Conservation (phyloP, 2,797 vertebrate genomes). For the Gymnocypris eckloni region DNA sequence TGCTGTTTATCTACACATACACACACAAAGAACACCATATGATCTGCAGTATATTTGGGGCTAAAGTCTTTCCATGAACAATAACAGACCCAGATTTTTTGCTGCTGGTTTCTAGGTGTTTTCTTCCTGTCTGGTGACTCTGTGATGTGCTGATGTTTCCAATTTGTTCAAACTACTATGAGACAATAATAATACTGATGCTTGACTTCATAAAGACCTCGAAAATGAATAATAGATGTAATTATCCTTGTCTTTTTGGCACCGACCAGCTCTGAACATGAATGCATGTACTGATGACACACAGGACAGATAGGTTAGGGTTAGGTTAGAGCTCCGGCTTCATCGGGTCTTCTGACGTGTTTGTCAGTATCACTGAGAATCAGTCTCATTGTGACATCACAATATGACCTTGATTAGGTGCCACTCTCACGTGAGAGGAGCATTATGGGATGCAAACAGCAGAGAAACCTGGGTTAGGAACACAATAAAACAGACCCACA, state of each 20-base stretch:
- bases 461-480: background rate
- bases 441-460: slow-evolving; percentile 14
- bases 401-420: slow-evolving; percentile 54
- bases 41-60: background rate
- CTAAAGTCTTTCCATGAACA: background rate
- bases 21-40: background rate
- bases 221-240: background rate
- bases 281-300: background rate
- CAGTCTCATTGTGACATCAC: slow-evolving; percentile 42
- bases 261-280: background rate
- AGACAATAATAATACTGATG: background rate
- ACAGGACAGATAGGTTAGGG: no score
- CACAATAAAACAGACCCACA: background rate
- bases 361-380: slow-evolving; percentile 39
- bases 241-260: slow-evolving; percentile 15
- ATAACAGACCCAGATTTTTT: background rate
- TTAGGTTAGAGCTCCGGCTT: background rate
- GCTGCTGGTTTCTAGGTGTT: no score
- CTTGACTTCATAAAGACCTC: slow-evolving; percentile 6
- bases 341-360: no score
- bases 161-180: background rate
- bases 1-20: background rate
- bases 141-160: background rate
- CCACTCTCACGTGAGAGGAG: slow-evolving; percentile 20
- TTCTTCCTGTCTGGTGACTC: background rate